Base-by-base conservation (phyloP, 2,888 invertebrate species). In the Ligdia adustata region DNA sequence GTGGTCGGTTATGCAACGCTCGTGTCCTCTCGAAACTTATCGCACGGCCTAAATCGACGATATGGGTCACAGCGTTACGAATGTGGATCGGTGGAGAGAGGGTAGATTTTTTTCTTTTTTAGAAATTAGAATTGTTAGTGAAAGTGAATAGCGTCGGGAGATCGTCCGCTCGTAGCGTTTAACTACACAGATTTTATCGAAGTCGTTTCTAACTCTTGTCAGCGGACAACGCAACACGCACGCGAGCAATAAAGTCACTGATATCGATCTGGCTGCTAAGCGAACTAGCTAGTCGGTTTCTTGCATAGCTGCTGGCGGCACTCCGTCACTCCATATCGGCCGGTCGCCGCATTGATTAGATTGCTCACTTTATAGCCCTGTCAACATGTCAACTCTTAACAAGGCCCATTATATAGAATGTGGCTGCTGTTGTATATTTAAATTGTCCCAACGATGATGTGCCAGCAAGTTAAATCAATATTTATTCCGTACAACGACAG, bases 1-100 rank as follows among this genome's bases (percentile, higher is more conserved):
- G 85, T 85, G 85, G 74, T 67, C 60, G 44, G 57, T 82, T 84
- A 78, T 75, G 82, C 75, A 84, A 85, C 62, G 49, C 50, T 57
- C 38, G 55, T 64, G 64, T 64, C 66, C 65, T 62, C 60, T 58
- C 58, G 57, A 51, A 66, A 57, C 64, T 54, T 60, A 64, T 60
- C 64, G 67, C 66, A 69, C 65, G 63, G 62, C 57, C 59, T 56
- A 31, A 42, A 51, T 57, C 60, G 60, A 49, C 46, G 54, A 62
- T 60, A 62, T 67, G 53, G 70, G 67, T 73, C 66, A 66, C 52
- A 41, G 52, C 54, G 53, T 42, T 51, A 54, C 58, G 45, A 47
- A 58, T 43, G 48, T 57, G 54, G 57, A 54, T 37, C 47, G 55
- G 49, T 22, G 53, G 37, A 50, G 47, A 52, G 57, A 70, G 61